These are phyloP conservation scores for Drosophila aldrichi DNA, from an alignment of 2,888 invertebrate genomes.

Conservation along the genomic window DNA sequence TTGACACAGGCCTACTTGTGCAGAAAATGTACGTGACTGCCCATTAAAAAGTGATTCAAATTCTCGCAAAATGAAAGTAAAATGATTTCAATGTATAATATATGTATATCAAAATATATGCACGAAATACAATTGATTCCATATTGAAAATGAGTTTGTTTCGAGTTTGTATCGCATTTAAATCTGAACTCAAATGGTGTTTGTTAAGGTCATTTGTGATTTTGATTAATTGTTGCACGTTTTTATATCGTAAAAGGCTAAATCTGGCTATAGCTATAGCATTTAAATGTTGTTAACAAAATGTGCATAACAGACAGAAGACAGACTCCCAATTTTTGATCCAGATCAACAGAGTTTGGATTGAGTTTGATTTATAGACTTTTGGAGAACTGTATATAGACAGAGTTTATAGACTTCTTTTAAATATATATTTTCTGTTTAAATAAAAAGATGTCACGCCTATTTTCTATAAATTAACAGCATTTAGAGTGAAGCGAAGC, in stretches of 20 bases:
- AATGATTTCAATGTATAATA: too few species aligned
- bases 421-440: too few species aligned
- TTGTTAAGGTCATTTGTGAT: not conserved
- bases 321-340: too few species aligned
- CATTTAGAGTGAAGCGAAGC: not conserved
- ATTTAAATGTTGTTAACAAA: not conserved
- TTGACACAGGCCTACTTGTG: slow-evolving; percentile 49
- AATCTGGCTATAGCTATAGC: not conserved
- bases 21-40: slow-evolving; percentile 40
- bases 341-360: too few species aligned
- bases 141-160: not conserved
- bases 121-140: not conserved
- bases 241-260: not conserved
- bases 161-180: not conserved
- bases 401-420: not conserved
- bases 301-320: too few species aligned
- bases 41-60: slow-evolving; percentile 15
- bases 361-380: too few species aligned
- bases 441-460: not conserved
- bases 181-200: not conserved
- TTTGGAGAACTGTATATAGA: not conserved
- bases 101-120: not conserved
- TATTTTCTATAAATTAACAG: too few species aligned
- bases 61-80: not conserved
- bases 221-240: not conserved